Conservation (phyloP, 1,140 invertebrate genomes). For the Drosophila kohkoa region DNA sequence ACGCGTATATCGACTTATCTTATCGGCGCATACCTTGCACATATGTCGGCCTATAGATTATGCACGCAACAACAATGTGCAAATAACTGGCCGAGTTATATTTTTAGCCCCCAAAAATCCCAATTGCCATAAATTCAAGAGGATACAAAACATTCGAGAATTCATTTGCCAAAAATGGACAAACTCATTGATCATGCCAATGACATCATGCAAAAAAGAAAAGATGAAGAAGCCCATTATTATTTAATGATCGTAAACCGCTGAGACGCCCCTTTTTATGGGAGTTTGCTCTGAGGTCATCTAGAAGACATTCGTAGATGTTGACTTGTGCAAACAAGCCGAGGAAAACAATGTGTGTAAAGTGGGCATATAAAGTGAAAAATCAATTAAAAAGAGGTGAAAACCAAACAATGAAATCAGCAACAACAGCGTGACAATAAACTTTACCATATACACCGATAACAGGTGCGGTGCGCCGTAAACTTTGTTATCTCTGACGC, state of each 20-base stretch:
- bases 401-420: constrained; percentile 71
- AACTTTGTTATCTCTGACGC: constrained; percentile 53
- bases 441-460: constrained; percentile 73
- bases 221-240: constrained; percentile 6
- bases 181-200: constrained; percentile 14
- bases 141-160: constrained; percentile 1
- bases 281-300: constrained; percentile 62
- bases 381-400: constrained; percentile 80
- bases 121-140: constrained; percentile 17
- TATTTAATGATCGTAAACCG: constrained; percentile 34
- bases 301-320: constrained; percentile 56
- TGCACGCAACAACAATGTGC: constrained; percentile 15
- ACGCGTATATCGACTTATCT: constrained; percentile 35
- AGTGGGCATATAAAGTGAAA: constrained; percentile 54
- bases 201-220: constrained; percentile 44
- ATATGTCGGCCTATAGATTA: constrained; percentile 48
- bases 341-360: constrained; percentile 45
- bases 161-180: constrained; percentile 6
- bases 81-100: constrained; percentile 23
- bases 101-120: constrained; percentile 22
- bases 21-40: constrained; percentile 47
- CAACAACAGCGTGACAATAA: constrained; percentile 65
- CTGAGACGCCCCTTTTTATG: constrained; percentile 26
- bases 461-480: constrained; percentile 50
- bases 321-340: constrained; percentile 46